phyloP scores from a whole-genome alignment of 2,113 vertebrate species.

The Anser cygnoides region DNA sequence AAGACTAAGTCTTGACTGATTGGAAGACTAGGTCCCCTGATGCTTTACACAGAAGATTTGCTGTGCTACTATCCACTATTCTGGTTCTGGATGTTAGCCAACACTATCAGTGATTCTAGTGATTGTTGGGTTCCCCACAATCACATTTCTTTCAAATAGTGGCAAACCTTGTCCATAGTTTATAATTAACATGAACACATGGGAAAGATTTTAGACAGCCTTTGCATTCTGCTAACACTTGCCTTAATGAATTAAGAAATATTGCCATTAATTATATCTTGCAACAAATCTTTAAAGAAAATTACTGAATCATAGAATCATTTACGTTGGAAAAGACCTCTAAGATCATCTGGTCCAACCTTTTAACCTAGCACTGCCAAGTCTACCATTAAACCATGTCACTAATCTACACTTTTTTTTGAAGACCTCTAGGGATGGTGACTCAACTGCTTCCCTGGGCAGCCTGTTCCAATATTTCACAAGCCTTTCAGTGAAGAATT shows the following conservation, averaged over 20 bases:
- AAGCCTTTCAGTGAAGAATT: no score
- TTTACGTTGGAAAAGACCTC: no score
- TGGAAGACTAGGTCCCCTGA: neutral
- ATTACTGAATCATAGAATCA: neutral
- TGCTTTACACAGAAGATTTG: neutral
- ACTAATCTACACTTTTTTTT: no score
- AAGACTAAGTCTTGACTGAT: neutral
- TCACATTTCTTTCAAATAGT: constrained; percentile 1
- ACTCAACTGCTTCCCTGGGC: no score
- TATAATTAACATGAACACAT: neutral
- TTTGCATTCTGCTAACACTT: constrained; percentile 6
- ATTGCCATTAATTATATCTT: constrained; percentile 23
- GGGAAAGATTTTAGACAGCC: neutral
- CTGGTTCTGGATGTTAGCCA: neutral
- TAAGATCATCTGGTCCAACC: no score
- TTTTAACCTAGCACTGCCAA: no score
- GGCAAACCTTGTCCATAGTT: constrained; percentile 21
- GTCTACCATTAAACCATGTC: no score
- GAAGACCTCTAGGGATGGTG: no score
- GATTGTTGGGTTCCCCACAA: neutral
- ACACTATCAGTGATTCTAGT: neutral
- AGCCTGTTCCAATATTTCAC: no score
- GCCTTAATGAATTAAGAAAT: neutral
- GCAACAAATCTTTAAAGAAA: constrained; percentile 37
- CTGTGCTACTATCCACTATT: fast-evolving